phyloP scores from a whole-genome alignment of 1,140 invertebrate genomes.

The Conus betulinus region DNA sequence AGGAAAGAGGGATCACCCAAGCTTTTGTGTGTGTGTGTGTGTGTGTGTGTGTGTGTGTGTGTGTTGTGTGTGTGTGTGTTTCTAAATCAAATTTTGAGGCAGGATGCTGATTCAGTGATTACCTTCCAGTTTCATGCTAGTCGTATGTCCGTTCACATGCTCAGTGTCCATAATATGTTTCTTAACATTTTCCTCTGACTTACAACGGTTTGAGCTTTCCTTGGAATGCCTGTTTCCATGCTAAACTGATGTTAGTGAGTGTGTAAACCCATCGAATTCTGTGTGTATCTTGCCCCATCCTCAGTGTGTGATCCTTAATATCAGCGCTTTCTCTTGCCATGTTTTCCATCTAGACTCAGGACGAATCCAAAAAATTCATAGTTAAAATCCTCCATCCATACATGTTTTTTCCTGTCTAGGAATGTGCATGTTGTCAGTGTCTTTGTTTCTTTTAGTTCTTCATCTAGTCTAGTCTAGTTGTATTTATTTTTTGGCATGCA shows the following conservation, averaged over 20 bases:
- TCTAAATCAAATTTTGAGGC: neutral
- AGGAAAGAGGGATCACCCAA: slow-evolving; percentile 13
- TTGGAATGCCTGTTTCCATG: neutral
- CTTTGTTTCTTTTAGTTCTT: neutral
- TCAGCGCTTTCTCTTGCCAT: no score
- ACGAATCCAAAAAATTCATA: no score
- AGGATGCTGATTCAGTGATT: neutral
- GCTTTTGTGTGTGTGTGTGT: neutral
- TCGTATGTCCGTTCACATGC: neutral
- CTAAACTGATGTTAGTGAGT: neutral
- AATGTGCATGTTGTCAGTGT: neutral
- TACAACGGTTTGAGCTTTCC: neutral
- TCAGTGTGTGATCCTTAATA: no score
- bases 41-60: no score
- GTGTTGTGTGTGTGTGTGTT: no score
- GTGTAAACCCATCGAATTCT: neutral
- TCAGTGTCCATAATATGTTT: neutral
- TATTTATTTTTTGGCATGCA: no score
- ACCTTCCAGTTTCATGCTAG: neutral
- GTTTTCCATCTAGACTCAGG: no score
- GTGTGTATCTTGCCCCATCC: neutral
- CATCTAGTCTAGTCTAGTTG: no score
- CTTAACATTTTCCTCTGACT: neutral
- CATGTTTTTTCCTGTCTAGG: no score
- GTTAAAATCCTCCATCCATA: no score